Evolutionary conservation across 2,888 invertebrate genomes (phyloP), one percentile per base, ranked within the genome.

Genomic region (Volucella zonaria): DNA sequence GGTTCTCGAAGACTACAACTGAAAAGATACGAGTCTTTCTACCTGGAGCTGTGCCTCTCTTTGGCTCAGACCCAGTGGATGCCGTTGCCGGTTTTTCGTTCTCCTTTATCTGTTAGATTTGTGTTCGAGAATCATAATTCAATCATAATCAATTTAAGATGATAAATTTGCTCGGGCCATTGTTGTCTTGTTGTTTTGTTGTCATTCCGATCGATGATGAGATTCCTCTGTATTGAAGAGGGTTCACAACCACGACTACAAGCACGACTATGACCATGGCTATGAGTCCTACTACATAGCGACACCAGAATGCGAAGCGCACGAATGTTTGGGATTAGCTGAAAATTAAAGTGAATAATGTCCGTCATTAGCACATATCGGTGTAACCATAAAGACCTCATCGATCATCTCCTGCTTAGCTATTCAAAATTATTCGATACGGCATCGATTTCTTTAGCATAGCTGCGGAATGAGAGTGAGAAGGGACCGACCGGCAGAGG

Each of bases 331-430:
- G 77, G 64, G 68, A 82, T 81, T 82, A 86, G 81, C 86, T 81
- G 86, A 86, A 86, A 82, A 77, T 81, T 81, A 86, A 82, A 82
- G 82, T 86, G 86, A 86, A 82, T 82, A 78, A 86, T 86, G 82
- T 82, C 86, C 77, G 73, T 86, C 86, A 86, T 86, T 86, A 86
- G 86, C 86, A 86, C 86, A 86, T 82, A 86, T 86, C 86, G 82
- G 86, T 86, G 86, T 86, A 78, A 74, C 77, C 82, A 86, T 86
- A 86, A 86, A 86, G 86, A 86, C 77, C 82, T 86, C 86, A 86
- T 86, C 86, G 82, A 86, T 86, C 86, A 86, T 86, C 77, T 78
- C 66, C 64, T 86, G 82, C 64, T 86, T 74, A 86, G 77, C 82
- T 82, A 85, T 85, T 85, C 85, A 77, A 77, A 85, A 81, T 77